Evolutionary conservation across 1,140 invertebrate species (phyloP).

Genomic region (Drosophila carrolli): DNA sequence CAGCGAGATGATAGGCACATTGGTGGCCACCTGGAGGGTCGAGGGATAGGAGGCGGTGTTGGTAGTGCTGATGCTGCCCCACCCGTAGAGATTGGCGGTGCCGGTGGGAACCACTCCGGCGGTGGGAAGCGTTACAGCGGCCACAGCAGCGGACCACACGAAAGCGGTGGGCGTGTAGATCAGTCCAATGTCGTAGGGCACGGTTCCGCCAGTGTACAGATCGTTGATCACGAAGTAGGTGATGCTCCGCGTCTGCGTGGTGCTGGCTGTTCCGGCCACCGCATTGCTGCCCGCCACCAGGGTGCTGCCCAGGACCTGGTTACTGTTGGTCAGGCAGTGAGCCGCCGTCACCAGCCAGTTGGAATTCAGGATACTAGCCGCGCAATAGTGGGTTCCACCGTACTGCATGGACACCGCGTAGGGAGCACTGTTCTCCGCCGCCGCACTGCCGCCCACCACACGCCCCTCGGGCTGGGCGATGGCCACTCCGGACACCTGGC

Average conservation of each 20-base stretch:
- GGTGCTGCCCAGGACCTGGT: constrained; percentile 62
- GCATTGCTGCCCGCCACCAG: constrained; percentile 71
- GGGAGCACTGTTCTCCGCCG: constrained; percentile 69
- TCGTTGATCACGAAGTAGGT: constrained; percentile 66
- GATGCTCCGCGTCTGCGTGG: constrained; percentile 70
- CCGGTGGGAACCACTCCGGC: constrained; percentile 84
- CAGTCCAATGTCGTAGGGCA: constrained; percentile 86
- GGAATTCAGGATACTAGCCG: constrained; percentile 85
- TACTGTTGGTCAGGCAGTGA: constrained; percentile 72
- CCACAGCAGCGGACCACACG: constrained; percentile 84
- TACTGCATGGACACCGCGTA: constrained; percentile 83
- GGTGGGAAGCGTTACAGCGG: constrained; percentile 80
- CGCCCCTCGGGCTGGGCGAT: constrained; percentile 56
- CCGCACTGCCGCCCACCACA: constrained; percentile 74
- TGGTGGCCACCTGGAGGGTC: constrained; percentile 80
- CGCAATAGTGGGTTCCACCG: constrained; percentile 85
- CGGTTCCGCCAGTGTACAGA: constrained; percentile 79
- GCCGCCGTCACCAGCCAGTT: constrained; percentile 86
- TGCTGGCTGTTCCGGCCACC: constrained; percentile 62
- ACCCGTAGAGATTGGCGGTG: constrained; percentile 84
- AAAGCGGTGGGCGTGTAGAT: constrained; percentile 85
- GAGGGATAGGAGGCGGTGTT: constrained; percentile 73
- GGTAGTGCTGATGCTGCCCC: constrained; percentile 85
- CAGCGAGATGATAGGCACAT: constrained; percentile 70
- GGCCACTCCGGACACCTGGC: constrained; percentile 41